These are phyloP conservation scores for Pantherophis vulpinus DNA, from an alignment of 2,797 vertebrate species.

Conservation along the genomic window DNA sequence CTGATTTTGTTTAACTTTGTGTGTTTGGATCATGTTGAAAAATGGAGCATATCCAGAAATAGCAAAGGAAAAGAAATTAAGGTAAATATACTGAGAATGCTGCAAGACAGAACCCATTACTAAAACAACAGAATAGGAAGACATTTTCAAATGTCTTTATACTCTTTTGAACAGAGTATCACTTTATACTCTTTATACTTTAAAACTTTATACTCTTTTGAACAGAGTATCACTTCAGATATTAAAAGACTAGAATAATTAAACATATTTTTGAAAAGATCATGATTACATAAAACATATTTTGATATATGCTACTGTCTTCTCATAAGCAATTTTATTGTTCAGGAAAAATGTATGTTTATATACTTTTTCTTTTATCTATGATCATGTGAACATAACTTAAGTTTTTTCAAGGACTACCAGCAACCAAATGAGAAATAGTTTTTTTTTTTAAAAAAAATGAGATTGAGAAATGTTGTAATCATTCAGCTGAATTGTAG, in stretches of 20 bases:
- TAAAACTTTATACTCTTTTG: neutral
- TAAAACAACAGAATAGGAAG: neutral
- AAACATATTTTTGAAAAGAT: neutral
- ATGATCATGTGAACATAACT: neutral
- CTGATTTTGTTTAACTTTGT: neutral
- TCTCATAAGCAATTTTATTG: neutral
- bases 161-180: neutral
- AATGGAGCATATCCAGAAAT: neutral
- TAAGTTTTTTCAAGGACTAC: slow-evolving; percentile 23
- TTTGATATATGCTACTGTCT: neutral
- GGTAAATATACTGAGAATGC: neutral
- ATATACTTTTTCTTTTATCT: neutral
- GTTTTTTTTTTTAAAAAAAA: neutral
- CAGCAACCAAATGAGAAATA: neutral
- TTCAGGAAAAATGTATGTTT: neutral
- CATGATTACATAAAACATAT: neutral
- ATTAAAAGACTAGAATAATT: neutral
- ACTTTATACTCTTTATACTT: too few species aligned
- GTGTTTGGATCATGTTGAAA: neutral
- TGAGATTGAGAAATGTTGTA: neutral
- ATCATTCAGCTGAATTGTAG: slow-evolving; percentile 41
- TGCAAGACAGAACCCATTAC: neutral
- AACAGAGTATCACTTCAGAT: neutral
- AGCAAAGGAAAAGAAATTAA: neutral
- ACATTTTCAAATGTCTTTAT: neutral